These are phyloP conservation scores for Rhingia rostrata DNA, from an alignment of 2,888 invertebrate genomes.

Conservation along the genomic window DNA sequence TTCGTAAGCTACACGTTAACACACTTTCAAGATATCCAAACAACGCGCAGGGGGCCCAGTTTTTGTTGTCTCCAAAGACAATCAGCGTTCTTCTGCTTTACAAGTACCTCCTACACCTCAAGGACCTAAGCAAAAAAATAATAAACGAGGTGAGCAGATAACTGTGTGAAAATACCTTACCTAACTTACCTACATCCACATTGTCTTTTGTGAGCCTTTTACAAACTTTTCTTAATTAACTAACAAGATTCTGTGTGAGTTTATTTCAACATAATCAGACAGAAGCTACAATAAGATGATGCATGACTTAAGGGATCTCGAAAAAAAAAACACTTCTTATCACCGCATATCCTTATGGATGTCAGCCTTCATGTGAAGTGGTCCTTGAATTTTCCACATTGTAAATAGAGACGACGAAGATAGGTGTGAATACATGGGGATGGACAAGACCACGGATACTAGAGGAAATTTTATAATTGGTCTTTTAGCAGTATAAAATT, in stretches of 20 bases:
- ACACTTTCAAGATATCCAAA: slow-evolving; percentile 4
- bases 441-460: slow-evolving; percentile 16
- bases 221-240: slow-evolving; percentile 59
- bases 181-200: slow-evolving; percentile 18
- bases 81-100: slow-evolving; percentile 1
- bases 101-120: slow-evolving; percentile 11
- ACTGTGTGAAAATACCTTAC: slow-evolving; percentile 40
- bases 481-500: slow-evolving; percentile 49
- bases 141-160: slow-evolving; percentile 42
- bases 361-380: slow-evolving; percentile 17
- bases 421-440: not conserved
- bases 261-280: slow-evolving; percentile 24
- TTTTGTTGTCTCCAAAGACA: slow-evolving; percentile 18
- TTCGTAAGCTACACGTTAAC: slow-evolving; percentile 34
- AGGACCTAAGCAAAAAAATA: slow-evolving; percentile 19
- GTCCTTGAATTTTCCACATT: slow-evolving; percentile 37
- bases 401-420: slow-evolving; percentile 14
- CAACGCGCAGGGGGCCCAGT: slow-evolving; percentile 10
- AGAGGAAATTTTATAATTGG: slow-evolving; percentile 48
- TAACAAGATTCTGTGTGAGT: slow-evolving; percentile 38
- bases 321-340: slow-evolving; percentile 19
- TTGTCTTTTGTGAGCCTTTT: slow-evolving; percentile 45
- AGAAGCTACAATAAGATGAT: slow-evolving; percentile 17
- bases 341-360: slow-evolving; percentile 18
- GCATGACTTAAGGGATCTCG: slow-evolving; percentile 29